Conservation (phyloP, 2,113 vertebrate species). For the Platycercus adscitus region DNA sequence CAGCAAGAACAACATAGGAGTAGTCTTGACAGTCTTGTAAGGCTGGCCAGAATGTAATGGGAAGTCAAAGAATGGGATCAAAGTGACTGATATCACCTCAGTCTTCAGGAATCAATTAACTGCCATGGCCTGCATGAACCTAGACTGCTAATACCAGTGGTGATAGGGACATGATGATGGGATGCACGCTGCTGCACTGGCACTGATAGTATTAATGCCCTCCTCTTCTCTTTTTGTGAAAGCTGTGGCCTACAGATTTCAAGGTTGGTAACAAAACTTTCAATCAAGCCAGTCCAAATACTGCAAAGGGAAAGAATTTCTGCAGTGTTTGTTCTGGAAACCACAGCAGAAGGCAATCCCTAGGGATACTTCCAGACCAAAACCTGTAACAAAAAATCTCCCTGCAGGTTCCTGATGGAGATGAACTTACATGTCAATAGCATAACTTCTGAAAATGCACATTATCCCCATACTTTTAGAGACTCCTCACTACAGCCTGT, state of each 20-base stretch:
- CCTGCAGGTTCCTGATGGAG: background rate
- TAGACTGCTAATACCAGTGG: background rate
- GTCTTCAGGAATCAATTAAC: background rate
- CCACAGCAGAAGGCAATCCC: background rate
- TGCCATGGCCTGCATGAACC: background rate
- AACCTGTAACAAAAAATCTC: background rate
- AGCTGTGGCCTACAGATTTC: background rate
- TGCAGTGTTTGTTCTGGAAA: background rate
- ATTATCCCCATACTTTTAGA: background rate
- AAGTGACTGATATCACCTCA: background rate
- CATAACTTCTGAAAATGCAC: background rate
- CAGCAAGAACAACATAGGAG: background rate
- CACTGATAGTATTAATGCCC: background rate
- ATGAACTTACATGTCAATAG: background rate
- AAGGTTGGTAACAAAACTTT: background rate
- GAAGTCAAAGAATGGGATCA: background rate
- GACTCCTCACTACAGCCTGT: background rate
- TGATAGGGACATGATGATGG: background rate
- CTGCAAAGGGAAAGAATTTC: background rate
- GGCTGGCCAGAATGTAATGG: background rate
- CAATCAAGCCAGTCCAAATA: background rate
- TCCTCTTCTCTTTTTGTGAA: background rate
- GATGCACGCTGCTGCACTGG: background rate
- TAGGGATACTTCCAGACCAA: background rate
- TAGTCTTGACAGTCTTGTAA: background rate